Percentiles rank a stretch among this genome's conserved stretches.
Evolutionary conservation across 2,113 vertebrate species (phyloP).

Genomic region (Sceloporus undulatus): DNA sequence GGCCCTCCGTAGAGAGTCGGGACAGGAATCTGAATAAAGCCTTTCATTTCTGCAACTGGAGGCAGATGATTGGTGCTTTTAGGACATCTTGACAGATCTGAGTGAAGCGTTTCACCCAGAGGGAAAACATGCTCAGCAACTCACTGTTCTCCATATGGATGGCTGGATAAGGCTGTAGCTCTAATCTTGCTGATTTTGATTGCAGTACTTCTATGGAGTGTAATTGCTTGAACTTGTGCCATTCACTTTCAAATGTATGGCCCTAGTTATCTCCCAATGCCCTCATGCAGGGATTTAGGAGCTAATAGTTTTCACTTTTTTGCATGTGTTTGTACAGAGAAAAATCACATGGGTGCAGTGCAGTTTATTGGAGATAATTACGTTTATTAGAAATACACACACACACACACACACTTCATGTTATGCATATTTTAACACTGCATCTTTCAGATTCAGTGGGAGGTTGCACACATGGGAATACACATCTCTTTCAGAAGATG

Average conservation of each 20-base stretch:
- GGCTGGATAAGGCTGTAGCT: not conserved
- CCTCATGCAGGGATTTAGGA: conserved; percentile 3
- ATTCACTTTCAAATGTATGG: conserved; percentile 18
- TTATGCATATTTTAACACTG: not conserved
- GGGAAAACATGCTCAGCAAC: not conserved
- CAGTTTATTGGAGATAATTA: not conserved
- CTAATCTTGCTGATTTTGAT: conserved; percentile 8
- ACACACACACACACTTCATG: not conserved
- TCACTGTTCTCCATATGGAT: conserved; percentile 1
- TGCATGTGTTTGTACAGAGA: not conserved
- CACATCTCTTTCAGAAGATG: not conserved
- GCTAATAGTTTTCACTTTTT: not conserved
- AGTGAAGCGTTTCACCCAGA: not conserved
- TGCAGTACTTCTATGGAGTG: not conserved
- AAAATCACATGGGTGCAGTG: conserved; percentile 9
- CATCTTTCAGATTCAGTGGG: not conserved
- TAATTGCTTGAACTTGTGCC: conserved; percentile 3
- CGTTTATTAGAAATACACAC: not conserved
- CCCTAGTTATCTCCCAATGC: not conserved
- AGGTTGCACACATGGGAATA: not conserved
- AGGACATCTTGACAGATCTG: not conserved
- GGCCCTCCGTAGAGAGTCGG: no score
- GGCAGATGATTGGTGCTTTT: not conserved
- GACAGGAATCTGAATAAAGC: not conserved
- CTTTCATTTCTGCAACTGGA: not conserved